These are phyloP conservation scores for Phortica variegata DNA, from an alignment of 1,140 invertebrate genomes.

Conservation along the genomic window DNA sequence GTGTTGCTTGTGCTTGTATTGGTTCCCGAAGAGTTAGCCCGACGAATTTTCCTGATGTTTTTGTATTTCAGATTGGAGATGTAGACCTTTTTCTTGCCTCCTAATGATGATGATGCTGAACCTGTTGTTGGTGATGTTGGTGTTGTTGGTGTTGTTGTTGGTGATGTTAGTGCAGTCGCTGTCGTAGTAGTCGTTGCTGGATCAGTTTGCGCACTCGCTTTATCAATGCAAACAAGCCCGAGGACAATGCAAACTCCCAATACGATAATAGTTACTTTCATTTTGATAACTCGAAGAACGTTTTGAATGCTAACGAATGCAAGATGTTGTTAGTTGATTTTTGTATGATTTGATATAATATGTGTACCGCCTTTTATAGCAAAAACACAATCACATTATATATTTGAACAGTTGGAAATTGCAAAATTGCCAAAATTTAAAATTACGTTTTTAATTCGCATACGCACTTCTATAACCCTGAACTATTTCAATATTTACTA, in stretches of 20 bases:
- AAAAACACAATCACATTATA: background rate
- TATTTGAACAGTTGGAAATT: conserved; percentile 24
- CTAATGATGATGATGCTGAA: background rate
- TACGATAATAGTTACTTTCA: conserved; percentile 15
- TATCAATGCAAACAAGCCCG: conserved; percentile 8
- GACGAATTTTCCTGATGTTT: conserved; percentile 8
- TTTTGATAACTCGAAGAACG: too few species aligned
- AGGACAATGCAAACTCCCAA: conserved; percentile 5
- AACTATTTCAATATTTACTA: background rate
- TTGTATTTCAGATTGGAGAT: conserved; percentile 15
- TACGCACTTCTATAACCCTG: too few species aligned
- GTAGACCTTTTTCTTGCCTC: conserved; percentile 1
- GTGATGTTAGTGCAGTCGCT: background rate
- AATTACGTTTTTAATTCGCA: too few species aligned
- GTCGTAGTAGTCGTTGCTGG: too few species aligned
- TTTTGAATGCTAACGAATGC: background rate
- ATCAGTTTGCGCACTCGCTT: background rate
- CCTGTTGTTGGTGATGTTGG: too few species aligned
- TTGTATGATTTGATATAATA: conserved; percentile 11
- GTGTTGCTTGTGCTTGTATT: conserved; percentile 2
- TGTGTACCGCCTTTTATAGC: conserved; percentile 9
- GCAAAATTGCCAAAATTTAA: conserved; percentile 11
- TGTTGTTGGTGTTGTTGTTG: background rate
- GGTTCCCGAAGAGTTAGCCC: background rate
- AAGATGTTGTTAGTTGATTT: conserved; percentile 1